These are phyloP conservation scores for Euclidia mi DNA, from an alignment of 2,888 invertebrate species.

Conservation along the genomic window DNA sequence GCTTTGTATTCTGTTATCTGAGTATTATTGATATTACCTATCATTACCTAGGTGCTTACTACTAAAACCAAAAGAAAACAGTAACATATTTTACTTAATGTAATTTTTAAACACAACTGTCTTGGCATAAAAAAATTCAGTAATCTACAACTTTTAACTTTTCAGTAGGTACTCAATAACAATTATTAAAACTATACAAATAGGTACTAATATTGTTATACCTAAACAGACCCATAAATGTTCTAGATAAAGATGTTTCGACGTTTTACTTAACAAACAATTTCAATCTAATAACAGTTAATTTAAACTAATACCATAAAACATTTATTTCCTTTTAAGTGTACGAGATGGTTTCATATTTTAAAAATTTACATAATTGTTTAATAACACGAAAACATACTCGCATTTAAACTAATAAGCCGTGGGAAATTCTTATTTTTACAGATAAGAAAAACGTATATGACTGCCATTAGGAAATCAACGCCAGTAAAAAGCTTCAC, in stretches of 20 bases:
- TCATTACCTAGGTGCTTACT: too few species aligned
- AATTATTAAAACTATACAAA: too few species aligned
- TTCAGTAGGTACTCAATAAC: too few species aligned
- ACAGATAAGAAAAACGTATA: constrained; percentile 10
- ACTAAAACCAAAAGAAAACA: too few species aligned
- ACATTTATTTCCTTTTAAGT: constrained; percentile 28
- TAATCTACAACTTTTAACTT: too few species aligned
- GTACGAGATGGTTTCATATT: constrained; percentile 18
- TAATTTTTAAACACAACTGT: too few species aligned
- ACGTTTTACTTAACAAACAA: constrained; percentile 7
- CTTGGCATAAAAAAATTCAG: too few species aligned
- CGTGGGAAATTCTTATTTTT: constrained; percentile 43
- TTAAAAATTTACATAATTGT: constrained; percentile 17
- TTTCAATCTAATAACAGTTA: constrained; percentile 10
- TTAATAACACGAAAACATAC: constrained; percentile 14
- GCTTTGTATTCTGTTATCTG: too few species aligned
- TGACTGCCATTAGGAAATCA: constrained; percentile 11
- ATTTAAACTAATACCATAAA: constrained; percentile 29
- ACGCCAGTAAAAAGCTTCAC: constrained; percentile 1
- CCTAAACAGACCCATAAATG: not conserved
- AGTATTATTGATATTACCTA: too few species aligned
- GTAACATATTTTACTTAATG: too few species aligned
- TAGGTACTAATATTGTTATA: too few species aligned
- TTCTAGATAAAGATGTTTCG: constrained; percentile 7
- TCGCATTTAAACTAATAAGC: constrained; percentile 12